Percentiles rank a stretch among this genome's conserved stretches.
Evolutionary conservation across 2,888 invertebrate genomes (phyloP).

Genomic region (Drosophila tanythrix): DNA sequence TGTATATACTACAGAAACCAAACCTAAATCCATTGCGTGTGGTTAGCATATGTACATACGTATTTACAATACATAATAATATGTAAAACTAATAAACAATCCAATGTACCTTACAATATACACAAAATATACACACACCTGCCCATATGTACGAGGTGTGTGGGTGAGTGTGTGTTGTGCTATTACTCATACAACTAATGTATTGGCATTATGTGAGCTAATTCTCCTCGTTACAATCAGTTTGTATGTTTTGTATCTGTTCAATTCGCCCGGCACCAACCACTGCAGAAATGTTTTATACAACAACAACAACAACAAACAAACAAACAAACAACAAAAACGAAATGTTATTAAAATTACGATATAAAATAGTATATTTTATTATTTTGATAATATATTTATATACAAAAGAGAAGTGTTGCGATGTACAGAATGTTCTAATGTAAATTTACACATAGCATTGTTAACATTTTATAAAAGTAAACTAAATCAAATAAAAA

Average conservation of each 20-base stretch:
- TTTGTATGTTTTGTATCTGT: conserved; percentile 32
- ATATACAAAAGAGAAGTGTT: conserved; percentile 45
- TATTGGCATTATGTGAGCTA: conserved; percentile 12
- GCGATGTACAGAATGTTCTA: conserved; percentile 36
- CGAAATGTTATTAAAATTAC: conserved; percentile 48
- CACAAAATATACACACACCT: conserved; percentile 31
- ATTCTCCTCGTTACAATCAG: conserved; percentile 11
- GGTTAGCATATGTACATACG: conserved; percentile 36
- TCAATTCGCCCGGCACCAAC: conserved; percentile 42
- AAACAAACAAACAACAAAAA: conserved; percentile 18
- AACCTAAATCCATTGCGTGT: conserved; percentile 48
- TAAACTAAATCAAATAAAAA: conserved; percentile 8
- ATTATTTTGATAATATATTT: conserved; percentile 78
- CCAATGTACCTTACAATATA: conserved; percentile 72
- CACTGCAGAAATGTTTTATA: conserved; percentile 62
- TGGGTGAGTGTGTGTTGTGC: conserved; percentile 1
- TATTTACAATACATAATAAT: conserved; percentile 33
- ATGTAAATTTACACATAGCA: conserved; percentile 52
- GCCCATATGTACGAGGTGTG: conserved; percentile 5
- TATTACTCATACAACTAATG: conserved; percentile 5
- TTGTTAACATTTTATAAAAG: conserved; percentile 60
- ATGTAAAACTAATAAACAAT: conserved; percentile 68
- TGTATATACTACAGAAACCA: conserved; percentile 15
- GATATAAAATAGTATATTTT: conserved; percentile 56
- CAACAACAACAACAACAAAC: conserved; percentile 37